phyloP scores from a whole-genome alignment of 2,113 vertebrate genomes.

The Hystrix cristata region DNA sequence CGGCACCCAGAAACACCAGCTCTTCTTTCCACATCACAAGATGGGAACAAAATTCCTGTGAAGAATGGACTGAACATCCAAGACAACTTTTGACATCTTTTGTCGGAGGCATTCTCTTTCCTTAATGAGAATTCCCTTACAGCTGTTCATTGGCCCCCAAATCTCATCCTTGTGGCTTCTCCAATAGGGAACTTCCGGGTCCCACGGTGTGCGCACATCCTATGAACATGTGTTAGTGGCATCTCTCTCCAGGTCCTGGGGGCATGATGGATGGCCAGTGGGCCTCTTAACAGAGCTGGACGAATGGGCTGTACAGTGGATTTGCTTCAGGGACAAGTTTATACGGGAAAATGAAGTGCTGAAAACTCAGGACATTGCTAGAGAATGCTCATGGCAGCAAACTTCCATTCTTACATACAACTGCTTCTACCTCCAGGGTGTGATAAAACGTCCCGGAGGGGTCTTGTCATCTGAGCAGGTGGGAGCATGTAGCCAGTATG shows the following conservation, averaged over 20 bases:
- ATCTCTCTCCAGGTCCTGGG: not conserved
- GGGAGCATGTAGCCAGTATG: not conserved
- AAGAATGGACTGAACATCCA: not conserved
- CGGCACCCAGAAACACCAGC: not conserved
- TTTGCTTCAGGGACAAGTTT: not conserved
- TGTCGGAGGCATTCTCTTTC: not conserved
- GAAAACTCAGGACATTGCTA: not conserved
- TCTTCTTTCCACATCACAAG: not conserved
- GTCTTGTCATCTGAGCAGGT: not conserved
- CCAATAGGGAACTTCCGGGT: not conserved
- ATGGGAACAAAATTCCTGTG: not conserved
- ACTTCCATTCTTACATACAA: not conserved
- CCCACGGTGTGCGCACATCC: accelerated
- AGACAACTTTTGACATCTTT: not conserved
- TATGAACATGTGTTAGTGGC: accelerated
- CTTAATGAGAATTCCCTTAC: not conserved
- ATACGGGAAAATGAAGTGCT: not conserved
- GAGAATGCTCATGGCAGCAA: not conserved
- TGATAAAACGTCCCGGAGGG: not conserved
- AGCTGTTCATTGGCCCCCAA: not conserved
- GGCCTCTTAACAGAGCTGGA: not conserved
- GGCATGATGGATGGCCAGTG: too few species aligned
- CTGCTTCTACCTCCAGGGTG: not conserved
- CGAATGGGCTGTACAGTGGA: not conserved
- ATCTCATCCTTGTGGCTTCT: not conserved